Percentiles rank a stretch among this genome's conserved stretches.
These are phyloP conservation scores for Drosophila leontia DNA, from an alignment of 1,140 invertebrate species.

Conservation along the genomic window DNA sequence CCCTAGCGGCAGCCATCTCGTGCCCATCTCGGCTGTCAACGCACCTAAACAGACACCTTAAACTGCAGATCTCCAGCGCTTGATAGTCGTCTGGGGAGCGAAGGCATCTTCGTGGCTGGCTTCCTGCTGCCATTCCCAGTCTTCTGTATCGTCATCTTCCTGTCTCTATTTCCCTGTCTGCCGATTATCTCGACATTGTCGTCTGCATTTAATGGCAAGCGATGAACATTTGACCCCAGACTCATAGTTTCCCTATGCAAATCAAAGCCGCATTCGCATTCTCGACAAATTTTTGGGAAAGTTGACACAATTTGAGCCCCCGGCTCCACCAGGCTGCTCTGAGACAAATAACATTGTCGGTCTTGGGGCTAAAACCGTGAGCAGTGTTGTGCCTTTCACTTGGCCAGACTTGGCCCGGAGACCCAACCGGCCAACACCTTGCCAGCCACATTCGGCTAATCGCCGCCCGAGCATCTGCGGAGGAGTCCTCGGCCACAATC, in stretches of 20 bases:
- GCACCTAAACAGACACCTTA: conserved; percentile 66
- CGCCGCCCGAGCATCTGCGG: conserved; percentile 49
- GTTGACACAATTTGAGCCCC: conserved; percentile 77
- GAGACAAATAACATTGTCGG: conserved; percentile 22
- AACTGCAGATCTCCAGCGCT: conserved; percentile 63
- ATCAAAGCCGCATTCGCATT: conserved; percentile 54
- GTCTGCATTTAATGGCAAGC: conserved; percentile 74
- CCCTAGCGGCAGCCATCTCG: conserved; percentile 30
- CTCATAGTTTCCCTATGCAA: conserved; percentile 43
- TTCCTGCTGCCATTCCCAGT: conserved; percentile 27
- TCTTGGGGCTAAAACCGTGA: conserved; percentile 69
- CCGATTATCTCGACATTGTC: conserved; percentile 64
- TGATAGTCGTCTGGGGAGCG: conserved; percentile 39
- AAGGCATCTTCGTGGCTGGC: conserved; percentile 8
- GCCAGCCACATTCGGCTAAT: conserved; percentile 54
- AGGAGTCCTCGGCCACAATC: conserved; percentile 44
- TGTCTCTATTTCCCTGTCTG: conserved; percentile 23
- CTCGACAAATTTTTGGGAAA: conserved; percentile 67
- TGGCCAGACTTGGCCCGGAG: conserved; percentile 36
- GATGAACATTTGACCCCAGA: conserved; percentile 51
- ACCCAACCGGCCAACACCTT: conserved; percentile 60
- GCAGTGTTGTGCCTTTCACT: conserved; percentile 69
- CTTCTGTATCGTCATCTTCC: conserved; percentile 16
- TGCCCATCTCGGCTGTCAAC: conserved; percentile 54
- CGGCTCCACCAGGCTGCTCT: not conserved